Evolutionary conservation across 2,888 invertebrate species (phyloP).

Genomic region (Calliopum simillimum): DNA sequence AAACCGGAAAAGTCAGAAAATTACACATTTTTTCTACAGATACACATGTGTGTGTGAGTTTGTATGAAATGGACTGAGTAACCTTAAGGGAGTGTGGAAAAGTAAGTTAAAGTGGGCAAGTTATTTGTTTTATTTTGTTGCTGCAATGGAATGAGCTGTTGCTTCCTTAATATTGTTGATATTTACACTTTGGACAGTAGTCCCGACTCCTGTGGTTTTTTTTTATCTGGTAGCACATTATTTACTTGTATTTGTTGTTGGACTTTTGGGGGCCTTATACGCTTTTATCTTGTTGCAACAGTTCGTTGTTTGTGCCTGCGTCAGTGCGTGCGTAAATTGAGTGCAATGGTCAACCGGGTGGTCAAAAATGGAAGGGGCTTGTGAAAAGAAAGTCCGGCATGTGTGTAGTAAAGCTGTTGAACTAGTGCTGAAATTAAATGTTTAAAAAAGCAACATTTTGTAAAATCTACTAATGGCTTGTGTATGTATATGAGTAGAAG

Average conservation of each 20-base stretch:
- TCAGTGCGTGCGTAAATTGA: slow-evolving; percentile 8
- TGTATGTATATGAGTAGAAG: no score
- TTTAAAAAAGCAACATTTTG: no score
- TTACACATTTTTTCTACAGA: slow-evolving; percentile 48
- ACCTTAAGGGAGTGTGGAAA: no score
- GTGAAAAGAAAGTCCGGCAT: neutral
- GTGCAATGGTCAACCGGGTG: slow-evolving; percentile 1
- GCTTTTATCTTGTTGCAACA: slow-evolving; percentile 22
- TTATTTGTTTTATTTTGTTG: neutral
- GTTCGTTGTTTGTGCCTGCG: neutral
- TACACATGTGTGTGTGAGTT: neutral
- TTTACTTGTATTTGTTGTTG: slow-evolving; percentile 21
- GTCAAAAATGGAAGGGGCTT: neutral
- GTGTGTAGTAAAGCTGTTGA: no score
- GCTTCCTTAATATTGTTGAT: slow-evolving; percentile 2
- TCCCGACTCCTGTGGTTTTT: neutral
- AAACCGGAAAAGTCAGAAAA: slow-evolving; percentile 59
- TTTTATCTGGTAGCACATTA: slow-evolving; percentile 27
- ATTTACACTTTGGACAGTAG: slow-evolving; percentile 25
- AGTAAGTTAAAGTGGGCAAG: no score
- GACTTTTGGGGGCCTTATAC: neutral
- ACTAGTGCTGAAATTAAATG: no score
- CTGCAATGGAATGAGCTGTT: neutral
- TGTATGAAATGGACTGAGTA: neutral
- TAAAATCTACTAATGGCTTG: no score